Percentiles rank a stretch among this genome's conserved stretches.
These are phyloP conservation scores for Myotis brandtii DNA, from an alignment of 2,113 vertebrate genomes.

Conservation along the genomic window DNA sequence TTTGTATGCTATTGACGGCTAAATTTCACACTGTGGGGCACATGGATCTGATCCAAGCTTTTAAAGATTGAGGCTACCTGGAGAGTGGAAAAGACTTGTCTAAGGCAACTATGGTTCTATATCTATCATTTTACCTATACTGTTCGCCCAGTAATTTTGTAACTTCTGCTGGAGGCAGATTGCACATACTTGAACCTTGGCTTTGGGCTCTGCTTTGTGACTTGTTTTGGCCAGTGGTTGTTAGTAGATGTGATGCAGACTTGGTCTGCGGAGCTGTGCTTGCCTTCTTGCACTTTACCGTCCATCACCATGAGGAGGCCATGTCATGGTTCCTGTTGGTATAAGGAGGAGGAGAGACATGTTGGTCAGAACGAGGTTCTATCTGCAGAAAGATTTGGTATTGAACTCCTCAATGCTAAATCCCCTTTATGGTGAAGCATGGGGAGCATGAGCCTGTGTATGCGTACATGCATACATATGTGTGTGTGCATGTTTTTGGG, in stretches of 20 bases:
- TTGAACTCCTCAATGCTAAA: not conserved
- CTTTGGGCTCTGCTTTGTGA: not conserved
- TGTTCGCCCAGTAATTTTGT: not conserved
- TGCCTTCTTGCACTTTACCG: not conserved
- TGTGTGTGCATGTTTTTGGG: not conserved
- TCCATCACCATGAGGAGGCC: not conserved
- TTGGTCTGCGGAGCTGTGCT: not conserved
- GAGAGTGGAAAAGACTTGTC: not conserved
- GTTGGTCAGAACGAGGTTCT: not conserved
- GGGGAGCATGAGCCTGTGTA: not conserved
- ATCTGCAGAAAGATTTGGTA: not conserved
- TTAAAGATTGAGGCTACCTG: not conserved
- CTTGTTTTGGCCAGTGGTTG: not conserved
- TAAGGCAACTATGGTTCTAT: not conserved
- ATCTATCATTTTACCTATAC: not conserved
- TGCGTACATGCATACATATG: no score
- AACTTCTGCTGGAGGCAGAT: not conserved
- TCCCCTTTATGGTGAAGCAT: not conserved
- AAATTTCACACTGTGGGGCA: not conserved
- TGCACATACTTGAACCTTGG: not conserved
- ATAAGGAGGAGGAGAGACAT: not conserved
- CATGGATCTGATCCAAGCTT: not conserved
- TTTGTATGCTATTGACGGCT: not conserved
- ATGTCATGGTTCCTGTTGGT: not conserved
- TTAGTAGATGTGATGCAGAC: accelerated